phyloP scores from a whole-genome alignment of 1,140 invertebrate genomes.

The Atta cephalotes region DNA sequence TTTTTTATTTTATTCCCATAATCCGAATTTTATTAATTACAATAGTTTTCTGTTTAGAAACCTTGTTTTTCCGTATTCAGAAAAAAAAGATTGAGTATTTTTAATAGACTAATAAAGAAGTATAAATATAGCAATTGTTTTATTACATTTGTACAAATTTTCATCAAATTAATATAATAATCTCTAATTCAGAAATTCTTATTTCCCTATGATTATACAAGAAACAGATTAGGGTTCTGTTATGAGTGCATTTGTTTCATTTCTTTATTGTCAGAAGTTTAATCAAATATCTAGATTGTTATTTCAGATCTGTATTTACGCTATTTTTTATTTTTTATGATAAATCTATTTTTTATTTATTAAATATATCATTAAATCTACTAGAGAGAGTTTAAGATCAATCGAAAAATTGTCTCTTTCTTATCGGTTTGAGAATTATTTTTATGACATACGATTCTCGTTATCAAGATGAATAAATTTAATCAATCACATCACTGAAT shows the following conservation, averaged over 20 bases:
- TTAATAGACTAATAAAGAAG: not conserved
- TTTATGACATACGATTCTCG: conserved; percentile 11
- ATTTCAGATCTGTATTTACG: not conserved
- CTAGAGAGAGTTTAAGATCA: not conserved
- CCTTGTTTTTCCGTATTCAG: not conserved
- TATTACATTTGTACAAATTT: conserved; percentile 21
- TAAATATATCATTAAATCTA: not conserved
- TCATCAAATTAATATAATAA: not conserved
- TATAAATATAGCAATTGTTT: not conserved
- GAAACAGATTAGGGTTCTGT: not conserved
- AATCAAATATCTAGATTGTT: not conserved
- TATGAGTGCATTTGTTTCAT: not conserved
- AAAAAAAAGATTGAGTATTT: not conserved
- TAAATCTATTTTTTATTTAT: not conserved
- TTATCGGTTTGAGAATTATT: not conserved
- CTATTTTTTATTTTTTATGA: not conserved
- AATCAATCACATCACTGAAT: conserved; percentile 14
- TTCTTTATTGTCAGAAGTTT: not conserved
- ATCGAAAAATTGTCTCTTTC: not conserved
- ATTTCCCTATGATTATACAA: not conserved
- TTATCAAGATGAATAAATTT: not conserved
- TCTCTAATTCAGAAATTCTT: not conserved
- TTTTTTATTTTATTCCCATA: not conserved
- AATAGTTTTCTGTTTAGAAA: not conserved
- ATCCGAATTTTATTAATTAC: not conserved